Conservation (phyloP, 2,888 invertebrate species). For the Lithophane socia region DNA sequence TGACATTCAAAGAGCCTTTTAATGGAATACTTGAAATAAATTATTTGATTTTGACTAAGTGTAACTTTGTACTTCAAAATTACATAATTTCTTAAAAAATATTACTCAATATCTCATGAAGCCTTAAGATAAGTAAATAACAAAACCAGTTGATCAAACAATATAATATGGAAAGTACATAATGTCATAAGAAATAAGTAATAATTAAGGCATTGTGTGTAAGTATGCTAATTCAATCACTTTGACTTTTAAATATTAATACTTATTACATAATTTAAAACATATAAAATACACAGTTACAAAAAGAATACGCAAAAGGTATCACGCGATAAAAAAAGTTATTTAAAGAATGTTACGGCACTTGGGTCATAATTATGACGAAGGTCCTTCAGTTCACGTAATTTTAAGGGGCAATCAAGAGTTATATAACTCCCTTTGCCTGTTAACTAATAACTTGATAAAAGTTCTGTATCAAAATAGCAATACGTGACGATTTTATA, state of each 20-base stretch:
- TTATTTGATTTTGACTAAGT: not conserved
- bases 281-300: not conserved
- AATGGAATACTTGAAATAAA: not conserved
- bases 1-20: not conserved
- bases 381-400: not conserved
- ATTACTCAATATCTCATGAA: not conserved
- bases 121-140: constrained; percentile 5
- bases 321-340: constrained; percentile 27
- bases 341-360: constrained; percentile 8
- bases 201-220: constrained; percentile 13
- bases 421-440: not conserved
- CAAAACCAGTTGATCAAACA: constrained; percentile 43
- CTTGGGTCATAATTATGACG: constrained; percentile 13
- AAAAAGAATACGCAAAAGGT: not conserved
- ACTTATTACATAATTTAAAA: not conserved
- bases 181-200: constrained; percentile 8
- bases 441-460: constrained; percentile 13
- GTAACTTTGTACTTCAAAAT: not conserved
- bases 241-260: constrained; percentile 39
- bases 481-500: constrained; percentile 28
- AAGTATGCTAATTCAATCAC: constrained; percentile 23
- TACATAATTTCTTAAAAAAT: not conserved
- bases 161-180: constrained; percentile 9
- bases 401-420: not conserved
- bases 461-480: constrained; percentile 19